phyloP scores from a whole-genome alignment of 2,888 invertebrate genomes.

The Torymus aiolomorphi region DNA sequence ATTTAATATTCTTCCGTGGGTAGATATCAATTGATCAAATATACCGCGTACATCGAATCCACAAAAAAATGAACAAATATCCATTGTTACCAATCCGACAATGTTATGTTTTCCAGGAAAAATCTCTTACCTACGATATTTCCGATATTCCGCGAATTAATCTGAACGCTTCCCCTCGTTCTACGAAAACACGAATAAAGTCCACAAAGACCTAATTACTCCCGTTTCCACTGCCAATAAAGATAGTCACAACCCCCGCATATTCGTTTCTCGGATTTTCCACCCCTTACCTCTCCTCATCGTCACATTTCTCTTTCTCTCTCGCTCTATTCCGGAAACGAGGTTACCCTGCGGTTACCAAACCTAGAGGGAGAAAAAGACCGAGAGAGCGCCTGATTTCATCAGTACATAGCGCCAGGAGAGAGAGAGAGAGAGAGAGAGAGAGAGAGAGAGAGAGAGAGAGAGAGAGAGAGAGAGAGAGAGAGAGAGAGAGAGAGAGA shows the following conservation, averaged over 20 bases:
- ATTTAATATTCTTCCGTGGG: too few species aligned
- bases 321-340: not conserved
- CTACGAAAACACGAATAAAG: too few species aligned
- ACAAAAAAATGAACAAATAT: too few species aligned
- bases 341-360: not conserved
- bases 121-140: too few species aligned
- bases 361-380: too few species aligned
- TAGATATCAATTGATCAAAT: too few species aligned
- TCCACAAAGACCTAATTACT: not conserved
- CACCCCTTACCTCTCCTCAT: not conserved
- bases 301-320: not conserved
- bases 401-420: not conserved
- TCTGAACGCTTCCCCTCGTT: not conserved
- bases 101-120: too few species aligned
- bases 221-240: slow-evolving; percentile 1
- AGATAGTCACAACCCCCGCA: not conserved
- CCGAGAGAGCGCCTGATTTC: too few species aligned
- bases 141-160: too few species aligned
- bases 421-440: not conserved
- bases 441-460: not conserved
- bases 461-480: not conserved
- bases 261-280: slow-evolving; percentile 8
- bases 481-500: not conserved
- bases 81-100: too few species aligned
- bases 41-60: too few species aligned